Conservation (phyloP, 2,797 vertebrate species). For the Periophthalmus magnuspinnatus region DNA sequence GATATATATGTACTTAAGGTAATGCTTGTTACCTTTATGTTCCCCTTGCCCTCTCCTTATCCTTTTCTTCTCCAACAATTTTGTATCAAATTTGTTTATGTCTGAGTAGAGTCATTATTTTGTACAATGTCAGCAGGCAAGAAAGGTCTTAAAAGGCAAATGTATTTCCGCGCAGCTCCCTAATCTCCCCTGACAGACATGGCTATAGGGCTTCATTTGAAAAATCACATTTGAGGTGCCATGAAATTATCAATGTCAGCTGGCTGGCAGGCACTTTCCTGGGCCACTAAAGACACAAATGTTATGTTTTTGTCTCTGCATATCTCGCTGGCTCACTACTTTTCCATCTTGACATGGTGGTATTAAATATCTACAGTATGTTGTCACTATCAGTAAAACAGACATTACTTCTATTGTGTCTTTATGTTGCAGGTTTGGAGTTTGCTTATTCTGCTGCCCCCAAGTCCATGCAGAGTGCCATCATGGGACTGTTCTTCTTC, state of each 20-base stretch:
- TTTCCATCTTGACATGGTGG: conserved; percentile 1
- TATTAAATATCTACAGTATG: background rate
- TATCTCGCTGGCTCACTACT: conserved; percentile 37
- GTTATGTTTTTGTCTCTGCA: conserved; percentile 30
- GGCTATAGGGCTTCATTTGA: conserved; percentile 74
- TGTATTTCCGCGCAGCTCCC: conserved; percentile 54
- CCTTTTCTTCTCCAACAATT: conserved; percentile 22
- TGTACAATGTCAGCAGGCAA: conserved; percentile 58
- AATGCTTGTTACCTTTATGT: conserved; percentile 34
- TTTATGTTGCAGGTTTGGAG: conserved; percentile 84
- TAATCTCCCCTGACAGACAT: conserved; percentile 79
- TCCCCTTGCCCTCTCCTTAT: conserved; percentile 22
- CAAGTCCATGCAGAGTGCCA: conserved; percentile 96
- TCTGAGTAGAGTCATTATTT: conserved; percentile 62
- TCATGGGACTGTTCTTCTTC: conserved; percentile 99
- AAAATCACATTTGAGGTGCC: conserved; percentile 76
- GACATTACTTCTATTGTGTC: conserved; percentile 9
- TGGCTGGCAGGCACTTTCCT: conserved; percentile 69
- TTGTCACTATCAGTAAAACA: conserved; percentile 14
- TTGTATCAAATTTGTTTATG: conserved; percentile 45
- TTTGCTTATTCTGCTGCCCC: conserved; percentile 97
- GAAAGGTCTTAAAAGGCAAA: conserved; percentile 62
- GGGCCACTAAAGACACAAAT: conserved; percentile 51
- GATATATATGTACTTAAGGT: conserved; percentile 32
- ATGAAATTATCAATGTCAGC: conserved; percentile 83